Conservation (phyloP, 2,888 invertebrate genomes). For the Macrophya annulata region DNA sequence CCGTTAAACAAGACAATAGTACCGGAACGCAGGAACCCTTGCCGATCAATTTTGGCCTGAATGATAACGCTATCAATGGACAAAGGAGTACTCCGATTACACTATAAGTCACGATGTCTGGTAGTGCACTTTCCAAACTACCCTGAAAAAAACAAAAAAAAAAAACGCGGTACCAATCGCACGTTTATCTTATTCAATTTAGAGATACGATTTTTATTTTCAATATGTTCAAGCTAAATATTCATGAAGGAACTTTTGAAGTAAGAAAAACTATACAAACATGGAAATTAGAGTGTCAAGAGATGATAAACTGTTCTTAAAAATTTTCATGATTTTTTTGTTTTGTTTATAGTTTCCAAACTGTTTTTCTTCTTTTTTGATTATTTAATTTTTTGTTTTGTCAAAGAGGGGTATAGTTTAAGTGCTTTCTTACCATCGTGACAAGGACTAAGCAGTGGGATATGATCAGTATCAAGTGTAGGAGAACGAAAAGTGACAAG, state of each 20-base stretch:
- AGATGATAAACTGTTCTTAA: too few species aligned
- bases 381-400: too few species aligned
- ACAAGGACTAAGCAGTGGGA: conserved; percentile 84
- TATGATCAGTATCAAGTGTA: conserved; percentile 85
- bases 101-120: conserved; percentile 80
- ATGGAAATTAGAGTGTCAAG: neutral
- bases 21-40: conserved; percentile 76
- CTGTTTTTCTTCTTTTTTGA: neutral
- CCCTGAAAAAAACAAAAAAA: conserved; percentile 68
- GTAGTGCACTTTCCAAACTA: conserved; percentile 71
- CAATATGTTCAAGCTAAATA: too few species aligned
- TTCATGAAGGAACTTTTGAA: too few species aligned
- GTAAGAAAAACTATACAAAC: too few species aligned
- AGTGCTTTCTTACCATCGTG: conserved; percentile 78
- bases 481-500: conserved; percentile 87
- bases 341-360: conserved; percentile 5
- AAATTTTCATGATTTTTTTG: too few species aligned
- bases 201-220: neutral
- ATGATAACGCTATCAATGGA: conserved; percentile 79
- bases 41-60: conserved; percentile 79
- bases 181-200: neutral
- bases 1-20: conserved; percentile 77
- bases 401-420: too few species aligned
- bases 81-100: conserved; percentile 77
- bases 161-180: neutral